Percentiles rank a stretch among this genome's conserved stretches.
These are phyloP conservation scores for Diploptera punctata DNA, from an alignment of 2,888 invertebrate species.

Conservation along the genomic window DNA sequence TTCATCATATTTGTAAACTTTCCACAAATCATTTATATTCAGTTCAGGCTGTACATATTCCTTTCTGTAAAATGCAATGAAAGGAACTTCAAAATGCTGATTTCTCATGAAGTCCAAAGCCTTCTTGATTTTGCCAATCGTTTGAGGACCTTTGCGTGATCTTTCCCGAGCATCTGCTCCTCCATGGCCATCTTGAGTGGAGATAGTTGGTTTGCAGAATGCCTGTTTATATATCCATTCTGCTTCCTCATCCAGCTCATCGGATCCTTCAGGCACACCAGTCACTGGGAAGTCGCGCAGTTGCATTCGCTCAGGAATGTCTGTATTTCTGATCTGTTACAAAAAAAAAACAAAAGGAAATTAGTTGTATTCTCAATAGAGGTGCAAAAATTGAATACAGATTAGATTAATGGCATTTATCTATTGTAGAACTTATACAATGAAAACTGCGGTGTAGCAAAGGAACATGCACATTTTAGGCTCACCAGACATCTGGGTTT, in stretches of 20 bases:
- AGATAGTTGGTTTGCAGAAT: slow-evolving; percentile 83
- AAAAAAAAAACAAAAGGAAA: background rate
- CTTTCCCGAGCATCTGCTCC: slow-evolving; percentile 59
- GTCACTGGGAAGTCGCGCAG: slow-evolving; percentile 87
- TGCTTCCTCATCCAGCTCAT: slow-evolving; percentile 92
- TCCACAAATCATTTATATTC: slow-evolving; percentile 96
- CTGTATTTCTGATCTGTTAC: slow-evolving; percentile 77
- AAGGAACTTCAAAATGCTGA: slow-evolving; percentile 95
- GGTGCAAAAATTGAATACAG: no score
- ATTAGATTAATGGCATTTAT: no score
- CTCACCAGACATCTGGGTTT: no score
- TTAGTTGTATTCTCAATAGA: no score
- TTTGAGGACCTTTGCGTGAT: slow-evolving; percentile 69
- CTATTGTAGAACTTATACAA: no score
- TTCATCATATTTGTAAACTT: slow-evolving; percentile 94
- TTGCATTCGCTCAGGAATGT: slow-evolving; percentile 93
- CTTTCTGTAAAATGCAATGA: slow-evolving; percentile 98
- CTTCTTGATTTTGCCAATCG: slow-evolving; percentile 90
- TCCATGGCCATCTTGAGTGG: slow-evolving; percentile 63
- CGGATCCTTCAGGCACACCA: slow-evolving; percentile 79
- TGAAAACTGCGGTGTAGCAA: no score
- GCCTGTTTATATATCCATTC: slow-evolving; percentile 98
- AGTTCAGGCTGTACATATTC: slow-evolving; percentile 96
- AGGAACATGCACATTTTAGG: no score
- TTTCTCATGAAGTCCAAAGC: slow-evolving; percentile 96